Conservation (phyloP, 1,140 invertebrate genomes). For the Bombus turneri region DNA sequence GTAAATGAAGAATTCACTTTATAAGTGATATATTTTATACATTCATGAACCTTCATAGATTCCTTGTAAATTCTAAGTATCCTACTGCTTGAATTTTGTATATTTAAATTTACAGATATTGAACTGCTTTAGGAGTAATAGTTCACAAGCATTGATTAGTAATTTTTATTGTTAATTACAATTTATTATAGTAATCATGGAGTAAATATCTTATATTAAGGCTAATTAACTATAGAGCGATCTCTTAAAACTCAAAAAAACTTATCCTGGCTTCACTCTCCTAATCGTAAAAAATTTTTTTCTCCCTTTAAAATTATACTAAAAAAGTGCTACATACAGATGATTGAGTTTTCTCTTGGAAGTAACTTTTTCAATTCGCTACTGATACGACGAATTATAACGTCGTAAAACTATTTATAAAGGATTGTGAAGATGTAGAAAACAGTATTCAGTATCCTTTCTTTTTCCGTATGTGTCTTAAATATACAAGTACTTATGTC, state of each 20-base stretch:
- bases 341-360: background rate
- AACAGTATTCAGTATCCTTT: conserved; percentile 13
- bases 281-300: conserved; percentile 49
- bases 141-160: conserved; percentile 23
- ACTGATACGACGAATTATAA: conserved; percentile 11
- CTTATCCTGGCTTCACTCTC: conserved; percentile 31
- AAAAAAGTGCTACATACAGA: conserved; percentile 19
- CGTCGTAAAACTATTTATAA: conserved; percentile 5
- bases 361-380: conserved; percentile 21
- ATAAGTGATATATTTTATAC: background rate
- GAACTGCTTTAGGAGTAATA: background rate
- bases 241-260: conserved; percentile 36
- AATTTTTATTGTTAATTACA: conserved; percentile 55
- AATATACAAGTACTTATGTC: background rate
- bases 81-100: background rate
- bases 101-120: background rate
- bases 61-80: background rate
- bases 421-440: conserved; percentile 21
- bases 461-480: background rate
- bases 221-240: conserved; percentile 55
- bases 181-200: conserved; percentile 40
- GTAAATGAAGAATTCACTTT: conserved; percentile 14
- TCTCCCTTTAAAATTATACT: conserved; percentile 8
- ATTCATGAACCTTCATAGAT: background rate
- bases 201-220: conserved; percentile 55